Conservation (phyloP, 92 coral and sea anemone species). For the Paragorgia papillata region DNA sequence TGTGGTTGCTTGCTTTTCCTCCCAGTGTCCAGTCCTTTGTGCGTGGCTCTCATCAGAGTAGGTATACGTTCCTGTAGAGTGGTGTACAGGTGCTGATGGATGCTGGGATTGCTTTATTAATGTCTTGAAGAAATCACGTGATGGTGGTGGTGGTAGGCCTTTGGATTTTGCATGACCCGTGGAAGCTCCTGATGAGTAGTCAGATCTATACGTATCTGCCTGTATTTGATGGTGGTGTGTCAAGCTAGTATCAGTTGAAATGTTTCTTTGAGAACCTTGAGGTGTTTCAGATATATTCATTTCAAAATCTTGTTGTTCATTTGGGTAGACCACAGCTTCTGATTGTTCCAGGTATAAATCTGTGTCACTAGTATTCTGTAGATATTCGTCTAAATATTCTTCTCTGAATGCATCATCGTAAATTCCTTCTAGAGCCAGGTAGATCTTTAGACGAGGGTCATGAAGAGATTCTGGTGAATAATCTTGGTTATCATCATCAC, state of each 20-base stretch:
- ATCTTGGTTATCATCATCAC: background rate
- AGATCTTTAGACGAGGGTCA: conserved; percentile 2
- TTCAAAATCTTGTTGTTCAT: background rate
- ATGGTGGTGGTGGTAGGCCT: conserved; percentile 91
- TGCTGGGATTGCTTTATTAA: conserved; percentile 76
- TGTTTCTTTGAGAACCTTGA: background rate
- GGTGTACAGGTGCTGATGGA: conserved; percentile 78
- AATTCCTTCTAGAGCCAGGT: conserved; percentile 24
- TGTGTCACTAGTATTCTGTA: background rate
- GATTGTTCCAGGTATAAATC: background rate
- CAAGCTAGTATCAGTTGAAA: background rate
- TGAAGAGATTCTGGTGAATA: background rate
- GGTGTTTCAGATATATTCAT: background rate
- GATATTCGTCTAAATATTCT: conserved; percentile 10
- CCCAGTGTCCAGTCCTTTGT: background rate
- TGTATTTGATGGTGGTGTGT: background rate
- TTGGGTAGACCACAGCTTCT: background rate
- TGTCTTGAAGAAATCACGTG: conserved; percentile 70
- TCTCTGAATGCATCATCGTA: background rate
- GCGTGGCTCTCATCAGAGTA: background rate
- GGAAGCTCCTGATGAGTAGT: background rate
- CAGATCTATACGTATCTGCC: background rate
- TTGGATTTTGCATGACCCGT: conserved; percentile 5
- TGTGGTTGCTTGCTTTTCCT: background rate
- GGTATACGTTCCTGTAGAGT: conserved; percentile 4